phyloP scores from a whole-genome alignment of 2,888 invertebrate species.

The Eustalomyia histrio region DNA sequence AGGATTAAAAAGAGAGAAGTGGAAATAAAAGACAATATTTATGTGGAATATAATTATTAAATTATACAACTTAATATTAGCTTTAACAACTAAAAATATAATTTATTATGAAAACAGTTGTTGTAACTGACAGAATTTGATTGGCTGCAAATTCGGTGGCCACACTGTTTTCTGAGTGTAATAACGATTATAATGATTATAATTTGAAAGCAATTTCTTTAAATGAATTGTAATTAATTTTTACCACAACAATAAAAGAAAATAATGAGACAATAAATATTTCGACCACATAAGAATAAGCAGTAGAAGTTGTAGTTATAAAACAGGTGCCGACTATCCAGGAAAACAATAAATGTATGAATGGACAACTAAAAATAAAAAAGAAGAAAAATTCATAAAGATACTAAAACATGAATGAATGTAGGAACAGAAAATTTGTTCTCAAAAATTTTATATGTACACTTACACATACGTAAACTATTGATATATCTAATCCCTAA shows the following conservation, averaged over 20 bases:
- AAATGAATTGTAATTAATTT: constrained; percentile 51
- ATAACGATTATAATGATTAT: constrained; percentile 39
- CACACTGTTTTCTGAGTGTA: no score
- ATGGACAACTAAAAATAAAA: background rate
- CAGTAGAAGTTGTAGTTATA: background rate
- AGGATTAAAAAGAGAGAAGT: no score
- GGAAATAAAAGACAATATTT: no score
- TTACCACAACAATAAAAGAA: constrained; percentile 11
- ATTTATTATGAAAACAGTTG: no score
- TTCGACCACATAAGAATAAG: background rate
- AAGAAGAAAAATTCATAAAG: background rate
- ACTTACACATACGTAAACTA: background rate
- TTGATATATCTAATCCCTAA: background rate
- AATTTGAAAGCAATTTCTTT: constrained; percentile 53
- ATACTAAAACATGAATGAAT: constrained; percentile 39
- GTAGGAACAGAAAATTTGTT: background rate
- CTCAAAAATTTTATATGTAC: constrained; percentile 5
- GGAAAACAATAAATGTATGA: constrained; percentile 10
- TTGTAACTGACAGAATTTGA: no score
- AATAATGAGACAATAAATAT: constrained; percentile 5
- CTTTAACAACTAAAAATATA: no score
- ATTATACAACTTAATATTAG: no score
- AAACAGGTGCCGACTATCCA: constrained; percentile 45
- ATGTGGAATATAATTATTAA: no score
- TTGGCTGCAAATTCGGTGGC: no score